A percentile compares a stretch with the other conserved stretches of the same genome.
Conservation (phyloP, 2,113 vertebrate species). For the Caranx ignobilis region DNA sequence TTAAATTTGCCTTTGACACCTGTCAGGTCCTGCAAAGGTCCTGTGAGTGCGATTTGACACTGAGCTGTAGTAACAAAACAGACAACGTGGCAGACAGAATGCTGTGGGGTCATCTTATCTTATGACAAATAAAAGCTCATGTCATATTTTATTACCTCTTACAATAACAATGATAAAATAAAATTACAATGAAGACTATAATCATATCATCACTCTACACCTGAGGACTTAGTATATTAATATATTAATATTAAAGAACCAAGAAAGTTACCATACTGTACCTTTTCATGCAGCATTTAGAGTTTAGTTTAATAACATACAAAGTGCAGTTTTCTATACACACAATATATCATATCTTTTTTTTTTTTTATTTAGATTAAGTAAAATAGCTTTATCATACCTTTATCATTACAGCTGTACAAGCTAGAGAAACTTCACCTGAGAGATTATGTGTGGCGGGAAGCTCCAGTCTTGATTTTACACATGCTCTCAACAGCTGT, state of each 20-base stretch:
- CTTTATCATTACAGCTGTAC: background rate
- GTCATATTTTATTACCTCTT: too few relatives aligned
- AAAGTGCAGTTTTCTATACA: background rate
- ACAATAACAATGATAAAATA: background rate
- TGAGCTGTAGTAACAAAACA: background rate
- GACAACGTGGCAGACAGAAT: background rate
- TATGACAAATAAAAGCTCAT: background rate
- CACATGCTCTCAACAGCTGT: constrained; percentile 53
- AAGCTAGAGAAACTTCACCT: constrained; percentile 17
- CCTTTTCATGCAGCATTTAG: too few relatives aligned
- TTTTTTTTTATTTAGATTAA: constrained; percentile 13
- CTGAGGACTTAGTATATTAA: background rate
- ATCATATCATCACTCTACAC: too few relatives aligned
- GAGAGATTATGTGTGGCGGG: constrained; percentile 1
- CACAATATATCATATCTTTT: background rate
- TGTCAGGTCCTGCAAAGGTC: too few relatives aligned
- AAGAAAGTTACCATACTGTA: background rate
- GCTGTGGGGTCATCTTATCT: background rate
- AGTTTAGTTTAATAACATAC: background rate
- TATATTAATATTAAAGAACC: background rate
- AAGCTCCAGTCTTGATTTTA: constrained; percentile 45
- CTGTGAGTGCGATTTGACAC: too few relatives aligned
- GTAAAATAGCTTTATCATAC: constrained; percentile 7
- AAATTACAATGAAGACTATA: background rate
- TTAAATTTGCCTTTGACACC: too few relatives aligned